These are phyloP conservation scores for Elgaria multicarinata DNA, from an alignment of 2,113 vertebrate species.

Conservation along the genomic window DNA sequence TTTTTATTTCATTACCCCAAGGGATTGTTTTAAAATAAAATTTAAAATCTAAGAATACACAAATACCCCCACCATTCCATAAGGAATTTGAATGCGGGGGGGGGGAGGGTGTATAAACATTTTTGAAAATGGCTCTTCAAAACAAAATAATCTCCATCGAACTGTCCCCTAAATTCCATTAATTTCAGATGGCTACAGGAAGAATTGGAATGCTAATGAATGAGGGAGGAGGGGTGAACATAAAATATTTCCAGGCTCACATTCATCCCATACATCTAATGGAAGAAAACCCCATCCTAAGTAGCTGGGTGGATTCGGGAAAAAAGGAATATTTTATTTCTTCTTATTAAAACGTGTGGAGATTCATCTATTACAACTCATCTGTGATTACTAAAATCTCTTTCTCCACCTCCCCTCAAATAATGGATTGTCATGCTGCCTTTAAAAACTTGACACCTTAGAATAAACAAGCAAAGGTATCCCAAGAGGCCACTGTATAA, in stretches of 20 bases:
- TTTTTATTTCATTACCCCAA: constrained; percentile 78
- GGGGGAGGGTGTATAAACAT: background rate
- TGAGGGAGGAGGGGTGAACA: too few relatives aligned
- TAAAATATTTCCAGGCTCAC: background rate
- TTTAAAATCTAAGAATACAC: background rate
- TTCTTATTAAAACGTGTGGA: background rate
- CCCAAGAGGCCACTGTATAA: background rate
- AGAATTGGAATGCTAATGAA: background rate
- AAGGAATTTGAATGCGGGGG: background rate
- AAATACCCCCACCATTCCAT: background rate
- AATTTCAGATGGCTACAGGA: background rate
- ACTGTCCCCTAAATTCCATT: background rate
- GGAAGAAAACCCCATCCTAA: background rate
- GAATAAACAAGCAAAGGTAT: background rate
- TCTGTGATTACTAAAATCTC: background rate
- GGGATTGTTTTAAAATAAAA: background rate
- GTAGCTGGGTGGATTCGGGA: background rate
- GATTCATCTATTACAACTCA: background rate
- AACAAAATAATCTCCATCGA: background rate
- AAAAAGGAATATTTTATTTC: background rate
- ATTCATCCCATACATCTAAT: background rate
- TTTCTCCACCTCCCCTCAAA: background rate
- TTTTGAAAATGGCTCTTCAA: background rate
- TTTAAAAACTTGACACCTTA: background rate
- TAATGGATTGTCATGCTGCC: background rate